Evolutionary conservation across 1,140 invertebrate genomes (phyloP).

Genomic region (Neodiprion virginianus): DNA sequence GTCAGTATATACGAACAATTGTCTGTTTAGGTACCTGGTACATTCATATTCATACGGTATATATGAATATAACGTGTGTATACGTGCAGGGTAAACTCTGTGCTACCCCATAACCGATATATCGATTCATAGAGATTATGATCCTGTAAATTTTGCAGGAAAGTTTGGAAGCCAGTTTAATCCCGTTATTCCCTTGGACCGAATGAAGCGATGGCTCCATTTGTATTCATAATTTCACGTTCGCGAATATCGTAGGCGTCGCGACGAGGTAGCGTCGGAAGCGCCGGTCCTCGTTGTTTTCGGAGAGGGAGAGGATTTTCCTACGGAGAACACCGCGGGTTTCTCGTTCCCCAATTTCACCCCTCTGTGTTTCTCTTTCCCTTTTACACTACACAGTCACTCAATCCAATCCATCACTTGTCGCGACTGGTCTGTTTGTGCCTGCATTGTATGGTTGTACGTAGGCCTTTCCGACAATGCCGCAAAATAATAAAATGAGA

Average conservation of each 20-base stretch:
- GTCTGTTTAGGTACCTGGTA: too few species aligned
- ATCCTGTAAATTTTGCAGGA: conserved; percentile 1
- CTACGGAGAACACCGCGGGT: neutral
- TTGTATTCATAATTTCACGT: conserved; percentile 6
- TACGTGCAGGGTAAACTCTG: neutral
- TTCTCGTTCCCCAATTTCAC: neutral
- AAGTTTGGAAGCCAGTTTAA: conserved; percentile 1
- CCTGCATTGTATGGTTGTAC: neutral
- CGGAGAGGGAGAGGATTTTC: neutral
- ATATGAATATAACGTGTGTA: too few species aligned
- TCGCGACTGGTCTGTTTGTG: neutral
- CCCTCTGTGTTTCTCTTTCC: neutral
- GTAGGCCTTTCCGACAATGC: neutral
- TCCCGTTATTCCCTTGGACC: conserved; percentile 1
- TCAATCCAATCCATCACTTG: neutral
- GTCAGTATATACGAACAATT: too few species aligned
- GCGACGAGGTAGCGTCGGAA: neutral
- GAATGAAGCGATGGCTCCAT: conserved; percentile 4
- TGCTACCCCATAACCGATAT: neutral
- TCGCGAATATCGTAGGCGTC: neutral
- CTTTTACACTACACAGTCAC: neutral
- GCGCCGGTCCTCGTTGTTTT: neutral
- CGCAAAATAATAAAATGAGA: neutral
- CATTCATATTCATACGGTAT: too few species aligned
- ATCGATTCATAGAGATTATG: neutral